Evolutionary conservation across 2,113 vertebrate genomes (phyloP), one percentile per base, ranked within the genome.

Genomic region (Orthonyx spaldingii): DNA sequence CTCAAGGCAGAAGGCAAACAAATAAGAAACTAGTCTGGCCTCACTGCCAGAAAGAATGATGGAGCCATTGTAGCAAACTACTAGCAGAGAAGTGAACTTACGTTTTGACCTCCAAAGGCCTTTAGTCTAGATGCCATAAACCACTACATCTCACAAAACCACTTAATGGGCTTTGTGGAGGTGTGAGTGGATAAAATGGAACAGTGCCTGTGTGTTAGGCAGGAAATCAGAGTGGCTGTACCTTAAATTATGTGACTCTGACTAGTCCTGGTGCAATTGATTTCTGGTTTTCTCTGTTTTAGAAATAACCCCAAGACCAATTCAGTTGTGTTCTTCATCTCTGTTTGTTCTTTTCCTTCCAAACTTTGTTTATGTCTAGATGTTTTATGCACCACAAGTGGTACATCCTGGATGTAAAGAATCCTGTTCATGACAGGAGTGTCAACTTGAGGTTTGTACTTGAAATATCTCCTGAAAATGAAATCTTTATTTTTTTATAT

Each of bases 1-100:
- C 94, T 97, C 69, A 84, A 89, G 95, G 91, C 95, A 71, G 80
- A 87, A 96, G 64, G 77, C 69, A 89, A 95, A 95, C 90, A 95
- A 87, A 49, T 92, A 88, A 95, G 94, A 94, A 88, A 95, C 90
- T 90, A 87, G 80, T n/a, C 72, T 93, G 84, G 80, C 89, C 84
- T 90, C 8, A 5, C 81, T 91, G 86, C 86, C 72, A 81, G 91
- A 20, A 93, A 74, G 94, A 95, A 78, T 83, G 90, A 93, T 81
- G 66, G 64, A 89, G 59, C 68, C 52, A 15, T 57, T 84, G 76
- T 75, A 75, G 56, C 64, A 81, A 78, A 75, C 80, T 77, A 3
- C 52, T 50, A 53, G 71, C 70, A 80, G 78, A 70, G 91, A 9
- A 52, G 65, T 68, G 80, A 93, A 75, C 83, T 92, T 86, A 41